Evolutionary conservation across 2,888 invertebrate species (phyloP), one percentile per base, ranked within the genome.

Genomic region (Luffia ferchaultella): DNA sequence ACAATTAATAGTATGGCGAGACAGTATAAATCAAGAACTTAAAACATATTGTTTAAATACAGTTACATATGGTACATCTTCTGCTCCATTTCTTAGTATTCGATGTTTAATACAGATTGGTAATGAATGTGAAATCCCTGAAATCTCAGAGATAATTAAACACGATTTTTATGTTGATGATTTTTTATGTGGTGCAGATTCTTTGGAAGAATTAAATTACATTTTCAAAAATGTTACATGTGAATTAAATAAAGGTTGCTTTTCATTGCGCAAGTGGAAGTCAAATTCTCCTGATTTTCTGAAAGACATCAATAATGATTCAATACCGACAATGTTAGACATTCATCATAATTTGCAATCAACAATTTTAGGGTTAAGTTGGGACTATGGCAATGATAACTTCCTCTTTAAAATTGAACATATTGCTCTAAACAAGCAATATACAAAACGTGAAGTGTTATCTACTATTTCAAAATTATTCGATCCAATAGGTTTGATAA

Each of bases 1-100:
- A 2, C 68, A 69, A 51, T 46, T 61, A 40, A 65, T 68, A 2
- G 45, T 68, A 1, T 71, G 67, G 65, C 51, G 64, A 1, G 57
- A 62, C 1, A 54, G 57, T 44, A 49, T 57, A 0, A 20, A 50
- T 1, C 54, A 61, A 1, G 55, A 58, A 1, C 9, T 64, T 18
- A 17, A 53, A 18, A 51, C 59, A 3, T 65, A 59, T 46, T 58
- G 53, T 5, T 50, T 63, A n/a, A 61, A 60, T 17, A 63, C 60
- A 0, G 60, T 64, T 0, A 60, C 61, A 1, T 65, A 62, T 46
- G 62, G 61, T 3, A 61, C 59, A 2, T 55, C 62, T 1, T 60
- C 63, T 1, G 64, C 65, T 40, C 63, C 66, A 0, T 67, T 54
- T 49, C 52, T 64, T 2, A 62, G 61, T 42, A 58, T 58, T 16